Evolutionary conservation across 92 coral and sea anemone genomes (phyloP).

Genomic region (Desmophyllum pertusum): DNA sequence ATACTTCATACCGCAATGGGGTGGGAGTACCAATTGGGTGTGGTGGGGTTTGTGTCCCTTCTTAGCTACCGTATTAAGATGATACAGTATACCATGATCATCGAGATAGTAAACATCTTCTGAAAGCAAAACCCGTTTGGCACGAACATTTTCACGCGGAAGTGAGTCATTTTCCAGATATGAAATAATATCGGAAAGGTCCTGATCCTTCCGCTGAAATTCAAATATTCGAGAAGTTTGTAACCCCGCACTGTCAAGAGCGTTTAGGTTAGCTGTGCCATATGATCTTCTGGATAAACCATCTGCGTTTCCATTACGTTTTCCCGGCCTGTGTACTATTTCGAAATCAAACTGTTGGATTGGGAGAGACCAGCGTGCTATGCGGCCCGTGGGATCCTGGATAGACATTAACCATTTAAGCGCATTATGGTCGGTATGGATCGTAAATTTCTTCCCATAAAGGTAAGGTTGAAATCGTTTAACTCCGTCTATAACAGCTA

Average conservation of each 20-base stretch:
- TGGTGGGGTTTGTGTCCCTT: neutral
- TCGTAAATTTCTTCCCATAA: conserved; percentile 29
- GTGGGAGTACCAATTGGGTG: conserved; percentile 44
- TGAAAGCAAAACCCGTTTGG: conserved; percentile 33
- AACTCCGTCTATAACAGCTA: conserved; percentile 53
- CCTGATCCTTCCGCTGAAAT: conserved; percentile 45
- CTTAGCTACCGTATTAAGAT: neutral
- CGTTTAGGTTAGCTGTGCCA: neutral
- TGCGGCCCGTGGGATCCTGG: conserved; percentile 41
- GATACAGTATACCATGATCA: conserved; percentile 26
- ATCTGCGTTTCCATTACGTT: conserved; percentile 45
- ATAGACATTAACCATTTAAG: conserved; percentile 48
- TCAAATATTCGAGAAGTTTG: conserved; percentile 19
- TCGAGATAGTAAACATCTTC: conserved; percentile 39
- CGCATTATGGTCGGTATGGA: conserved; percentile 59
- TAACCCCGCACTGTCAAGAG: conserved; percentile 27
- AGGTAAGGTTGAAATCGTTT: conserved; percentile 40
- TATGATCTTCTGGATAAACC: conserved; percentile 39
- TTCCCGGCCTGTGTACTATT: conserved; percentile 33
- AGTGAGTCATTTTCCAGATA: conserved; percentile 41
- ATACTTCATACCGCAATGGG: conserved; percentile 29
- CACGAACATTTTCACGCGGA: conserved; percentile 24
- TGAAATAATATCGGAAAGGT: neutral
- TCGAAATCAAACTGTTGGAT: conserved; percentile 60
- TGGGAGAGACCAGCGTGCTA: conserved; percentile 53